These are phyloP conservation scores for Spermophilus dauricus DNA, from an alignment of 2,113 vertebrate species.

Conservation along the genomic window DNA sequence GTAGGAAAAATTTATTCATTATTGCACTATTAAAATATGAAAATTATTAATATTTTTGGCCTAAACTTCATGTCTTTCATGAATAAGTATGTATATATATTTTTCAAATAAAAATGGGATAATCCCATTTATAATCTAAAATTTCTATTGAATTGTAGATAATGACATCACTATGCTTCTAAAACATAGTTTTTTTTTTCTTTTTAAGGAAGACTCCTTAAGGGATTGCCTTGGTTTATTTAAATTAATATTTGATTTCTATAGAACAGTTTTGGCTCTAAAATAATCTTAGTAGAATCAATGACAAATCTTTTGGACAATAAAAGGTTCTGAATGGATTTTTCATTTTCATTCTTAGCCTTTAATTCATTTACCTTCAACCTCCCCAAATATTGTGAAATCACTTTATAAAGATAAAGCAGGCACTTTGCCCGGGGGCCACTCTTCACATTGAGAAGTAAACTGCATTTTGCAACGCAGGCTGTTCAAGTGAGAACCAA, in stretches of 20 bases:
- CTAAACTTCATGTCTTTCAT: neutral
- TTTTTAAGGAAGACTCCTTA: too few relatives aligned
- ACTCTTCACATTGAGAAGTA: neutral
- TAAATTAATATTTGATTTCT: neutral
- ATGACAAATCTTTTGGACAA: neutral
- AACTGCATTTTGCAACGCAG: too few relatives aligned
- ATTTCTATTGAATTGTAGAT: neutral
- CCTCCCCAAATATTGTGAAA: neutral
- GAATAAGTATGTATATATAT: neutral
- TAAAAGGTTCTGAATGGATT: neutral
- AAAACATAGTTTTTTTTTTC: neutral
- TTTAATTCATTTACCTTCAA: neutral
- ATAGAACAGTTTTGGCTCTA: neutral
- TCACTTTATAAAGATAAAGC: slow-evolving; percentile 1
- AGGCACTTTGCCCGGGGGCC: neutral
- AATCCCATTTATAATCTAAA: neutral
- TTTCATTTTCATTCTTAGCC: neutral
- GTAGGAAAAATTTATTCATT: neutral
- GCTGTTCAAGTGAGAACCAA: neutral
- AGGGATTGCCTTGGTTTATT: too few relatives aligned
- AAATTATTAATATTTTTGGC: neutral
- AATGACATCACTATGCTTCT: neutral
- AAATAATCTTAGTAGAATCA: neutral
- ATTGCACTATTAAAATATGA: neutral
- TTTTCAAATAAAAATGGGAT: neutral